These are phyloP conservation scores for Poicephalus meyeri DNA, from an alignment of 2,113 vertebrate species.

Conservation along the genomic window DNA sequence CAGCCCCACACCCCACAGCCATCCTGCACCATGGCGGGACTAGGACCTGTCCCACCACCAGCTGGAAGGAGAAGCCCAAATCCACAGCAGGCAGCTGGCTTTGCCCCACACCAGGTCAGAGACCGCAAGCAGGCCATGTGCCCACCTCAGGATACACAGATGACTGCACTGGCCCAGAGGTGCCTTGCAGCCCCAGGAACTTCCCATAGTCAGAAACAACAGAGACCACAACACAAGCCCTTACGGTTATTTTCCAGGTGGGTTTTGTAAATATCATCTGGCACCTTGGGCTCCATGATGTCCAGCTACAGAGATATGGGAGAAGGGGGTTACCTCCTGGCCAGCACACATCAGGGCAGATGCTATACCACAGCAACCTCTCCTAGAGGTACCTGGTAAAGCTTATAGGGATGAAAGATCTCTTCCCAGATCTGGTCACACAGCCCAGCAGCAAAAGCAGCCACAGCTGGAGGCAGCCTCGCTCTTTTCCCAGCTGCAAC, in stretches of 20 bases:
- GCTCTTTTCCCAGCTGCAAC: background rate
- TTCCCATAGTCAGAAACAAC: accelerated
- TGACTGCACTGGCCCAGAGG: background rate
- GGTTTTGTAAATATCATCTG: conserved; percentile 99
- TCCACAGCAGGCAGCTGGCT: background rate
- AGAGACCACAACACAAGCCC: background rate
- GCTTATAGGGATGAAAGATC: background rate
- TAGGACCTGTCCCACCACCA: background rate
- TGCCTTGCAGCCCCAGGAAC: background rate
- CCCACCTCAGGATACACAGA: background rate
- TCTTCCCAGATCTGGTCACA: background rate
- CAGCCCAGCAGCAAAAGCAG: background rate
- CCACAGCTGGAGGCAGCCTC: background rate
- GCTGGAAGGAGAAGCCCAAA: background rate
- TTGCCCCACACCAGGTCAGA: background rate
- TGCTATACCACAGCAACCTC: background rate
- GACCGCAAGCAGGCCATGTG: accelerated
- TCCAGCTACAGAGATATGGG: conserved; percentile 82
- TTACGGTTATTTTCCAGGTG: conserved; percentile 98
- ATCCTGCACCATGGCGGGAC: accelerated
- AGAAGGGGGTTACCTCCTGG: background rate
- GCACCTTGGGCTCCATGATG: conserved; percentile 99
- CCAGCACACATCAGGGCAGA: background rate
- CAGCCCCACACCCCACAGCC: background rate
- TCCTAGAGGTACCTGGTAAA: background rate